These are phyloP conservation scores for Crypturellus undulatus DNA, from an alignment of 2,113 vertebrate genomes.

Conservation along the genomic window DNA sequence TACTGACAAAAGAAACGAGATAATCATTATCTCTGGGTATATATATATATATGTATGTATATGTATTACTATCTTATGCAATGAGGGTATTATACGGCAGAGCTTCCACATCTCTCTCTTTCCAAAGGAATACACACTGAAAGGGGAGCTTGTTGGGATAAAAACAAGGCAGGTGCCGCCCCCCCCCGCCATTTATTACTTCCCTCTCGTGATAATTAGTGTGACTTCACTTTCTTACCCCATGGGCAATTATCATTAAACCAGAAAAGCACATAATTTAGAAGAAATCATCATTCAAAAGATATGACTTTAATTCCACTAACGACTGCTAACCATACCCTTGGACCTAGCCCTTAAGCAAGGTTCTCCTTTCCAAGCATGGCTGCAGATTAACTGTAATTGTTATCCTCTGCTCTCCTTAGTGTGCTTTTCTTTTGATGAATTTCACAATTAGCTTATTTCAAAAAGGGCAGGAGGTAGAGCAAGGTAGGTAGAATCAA, in stretches of 20 bases:
- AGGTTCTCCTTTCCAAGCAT: background rate
- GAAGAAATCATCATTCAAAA: background rate
- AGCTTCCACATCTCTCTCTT: background rate
- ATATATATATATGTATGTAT: background rate
- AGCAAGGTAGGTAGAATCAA: background rate
- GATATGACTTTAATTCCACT: background rate
- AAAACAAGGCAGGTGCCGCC: background rate
- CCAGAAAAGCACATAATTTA: background rate
- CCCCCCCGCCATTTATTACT: background rate
- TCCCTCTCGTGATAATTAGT: conserved; percentile 43
- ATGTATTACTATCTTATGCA: conserved; percentile 19
- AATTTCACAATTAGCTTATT: background rate
- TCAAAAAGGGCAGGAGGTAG: background rate
- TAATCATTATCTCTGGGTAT: conserved; percentile 53
- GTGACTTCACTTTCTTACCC: conserved; percentile 38
- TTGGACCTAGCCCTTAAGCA: background rate
- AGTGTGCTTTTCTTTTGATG: background rate
- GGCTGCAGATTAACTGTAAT: background rate
- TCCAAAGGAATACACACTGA: conserved; percentile 12
- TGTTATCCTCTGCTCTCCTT: background rate
- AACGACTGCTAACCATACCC: background rate
- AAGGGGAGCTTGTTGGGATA: conserved; percentile 43
- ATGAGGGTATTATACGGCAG: conserved; percentile 35
- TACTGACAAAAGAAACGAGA: conserved; percentile 40
- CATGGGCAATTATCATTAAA: background rate